Percentiles rank a stretch among this genome's conserved stretches.
phyloP scores from a whole-genome alignment of 2,888 invertebrate genomes.

The Panopea generosa region DNA sequence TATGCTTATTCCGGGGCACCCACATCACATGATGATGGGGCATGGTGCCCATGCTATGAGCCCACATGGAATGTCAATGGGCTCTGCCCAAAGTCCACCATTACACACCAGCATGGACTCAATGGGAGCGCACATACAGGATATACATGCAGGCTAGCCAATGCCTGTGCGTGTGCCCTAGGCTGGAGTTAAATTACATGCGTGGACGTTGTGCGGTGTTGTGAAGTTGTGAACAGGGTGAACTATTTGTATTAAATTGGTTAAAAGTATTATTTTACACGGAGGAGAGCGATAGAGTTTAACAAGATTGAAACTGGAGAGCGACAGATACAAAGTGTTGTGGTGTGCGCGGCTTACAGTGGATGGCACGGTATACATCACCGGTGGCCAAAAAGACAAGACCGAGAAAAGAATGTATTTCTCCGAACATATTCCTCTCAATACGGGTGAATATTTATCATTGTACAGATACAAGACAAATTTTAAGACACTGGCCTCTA shows the following conservation, averaged over 20 bases:
- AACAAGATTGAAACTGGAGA: background rate
- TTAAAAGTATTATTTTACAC: conserved; percentile 50
- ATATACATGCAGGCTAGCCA: conserved; percentile 83
- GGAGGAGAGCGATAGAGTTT: conserved; percentile 14
- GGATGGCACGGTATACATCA: background rate
- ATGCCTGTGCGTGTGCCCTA: conserved; percentile 18
- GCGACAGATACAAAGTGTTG: background rate
- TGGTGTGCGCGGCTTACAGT: no score
- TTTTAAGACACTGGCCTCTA: background rate
- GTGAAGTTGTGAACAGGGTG: conserved; percentile 53
- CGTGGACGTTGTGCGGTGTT: conserved; percentile 40
- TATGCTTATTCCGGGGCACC: conserved; percentile 86
- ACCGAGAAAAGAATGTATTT: conserved; percentile 21
- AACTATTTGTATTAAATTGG: conserved; percentile 49
- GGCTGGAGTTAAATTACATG: conserved; percentile 31
- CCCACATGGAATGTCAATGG: conserved; percentile 84
- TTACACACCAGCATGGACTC: conserved; percentile 83
- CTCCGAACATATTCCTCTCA: conserved; percentile 53
- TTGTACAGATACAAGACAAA: conserved; percentile 12
- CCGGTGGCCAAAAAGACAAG: background rate
- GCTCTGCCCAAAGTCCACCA: conserved; percentile 85
- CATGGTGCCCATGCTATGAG: conserved; percentile 84
- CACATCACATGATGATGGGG: conserved; percentile 86
- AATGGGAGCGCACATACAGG: conserved; percentile 84
- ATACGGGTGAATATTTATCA: conserved; percentile 64